Evolutionary conservation across 2,888 invertebrate genomes (phyloP).

Genomic region (Nudaria mundana): DNA sequence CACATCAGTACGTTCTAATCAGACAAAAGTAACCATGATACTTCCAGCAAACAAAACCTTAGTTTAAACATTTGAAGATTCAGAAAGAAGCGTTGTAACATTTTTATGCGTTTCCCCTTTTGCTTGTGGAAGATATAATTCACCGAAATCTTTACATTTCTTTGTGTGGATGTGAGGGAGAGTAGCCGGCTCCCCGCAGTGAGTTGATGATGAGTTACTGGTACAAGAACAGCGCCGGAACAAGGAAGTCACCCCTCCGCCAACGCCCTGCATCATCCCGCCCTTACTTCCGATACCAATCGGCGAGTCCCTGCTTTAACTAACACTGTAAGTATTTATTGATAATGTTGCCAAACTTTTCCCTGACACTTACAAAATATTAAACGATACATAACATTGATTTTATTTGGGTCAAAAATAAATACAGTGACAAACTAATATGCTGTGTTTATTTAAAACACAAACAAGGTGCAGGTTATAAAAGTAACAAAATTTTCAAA

Average conservation of each 20-base stretch:
- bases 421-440: too few relatives aligned
- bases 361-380: neutral
- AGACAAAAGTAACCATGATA: too few relatives aligned
- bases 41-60: constrained; percentile 21
- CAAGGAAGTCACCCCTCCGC: constrained; percentile 70
- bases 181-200: constrained; percentile 54
- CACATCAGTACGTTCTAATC: too few relatives aligned
- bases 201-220: constrained; percentile 77
- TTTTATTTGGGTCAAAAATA: neutral
- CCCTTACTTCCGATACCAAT: constrained; percentile 75
- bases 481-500: too few relatives aligned
- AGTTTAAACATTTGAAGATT: constrained; percentile 19
- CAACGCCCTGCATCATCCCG: constrained; percentile 49
- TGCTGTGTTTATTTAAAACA: too few relatives aligned
- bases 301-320: constrained; percentile 49
- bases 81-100: constrained; percentile 12
- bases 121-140: constrained; percentile 63
- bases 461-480: too few relatives aligned
- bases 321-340: constrained; percentile 67
- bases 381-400: neutral
- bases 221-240: constrained; percentile 47
- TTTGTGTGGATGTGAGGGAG: constrained; percentile 60
- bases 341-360: constrained; percentile 25
- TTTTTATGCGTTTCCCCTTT: constrained; percentile 52
- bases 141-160: constrained; percentile 75